Conservation (phyloP, 2,797 vertebrate genomes). For the Champsocephalus gunnari region DNA sequence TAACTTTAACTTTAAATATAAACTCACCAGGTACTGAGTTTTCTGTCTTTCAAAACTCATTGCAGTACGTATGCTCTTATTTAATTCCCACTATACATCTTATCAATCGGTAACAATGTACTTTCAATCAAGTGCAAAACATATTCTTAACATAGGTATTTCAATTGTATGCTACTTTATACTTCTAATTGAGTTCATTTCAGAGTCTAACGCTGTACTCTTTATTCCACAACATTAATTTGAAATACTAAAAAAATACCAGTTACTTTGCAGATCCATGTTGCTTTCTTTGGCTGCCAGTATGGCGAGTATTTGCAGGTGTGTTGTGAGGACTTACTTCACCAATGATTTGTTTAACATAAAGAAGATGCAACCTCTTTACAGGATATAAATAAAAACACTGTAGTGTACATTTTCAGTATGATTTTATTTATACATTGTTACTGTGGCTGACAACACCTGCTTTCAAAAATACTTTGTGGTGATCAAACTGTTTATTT, state of each 20-base stretch:
- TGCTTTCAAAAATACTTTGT: slow-evolving; percentile 17
- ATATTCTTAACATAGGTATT: no score
- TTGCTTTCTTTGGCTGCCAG: neutral
- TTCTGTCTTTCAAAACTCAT: neutral
- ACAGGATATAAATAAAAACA: neutral
- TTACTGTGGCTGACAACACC: neutral
- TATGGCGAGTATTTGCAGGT: no score
- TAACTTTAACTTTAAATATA: neutral
- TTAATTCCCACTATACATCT: neutral
- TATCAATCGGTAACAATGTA: neutral
- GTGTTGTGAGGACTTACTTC: neutral
- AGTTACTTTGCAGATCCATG: no score
- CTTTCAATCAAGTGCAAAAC: no score
- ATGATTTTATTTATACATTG: neutral
- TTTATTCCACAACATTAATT: no score
- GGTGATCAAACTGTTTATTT: slow-evolving; percentile 20
- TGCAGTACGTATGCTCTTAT: neutral
- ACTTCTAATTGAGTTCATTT: no score
- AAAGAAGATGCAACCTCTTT: neutral
- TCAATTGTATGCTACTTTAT: no score
- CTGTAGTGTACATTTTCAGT: neutral
- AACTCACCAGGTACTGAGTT: neutral
- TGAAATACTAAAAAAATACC: no score
- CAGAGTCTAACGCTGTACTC: neutral
- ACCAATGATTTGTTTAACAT: neutral